Evolutionary conservation across 2,888 invertebrate genomes (phyloP).

Genomic region (Sabatieria punctata): DNA sequence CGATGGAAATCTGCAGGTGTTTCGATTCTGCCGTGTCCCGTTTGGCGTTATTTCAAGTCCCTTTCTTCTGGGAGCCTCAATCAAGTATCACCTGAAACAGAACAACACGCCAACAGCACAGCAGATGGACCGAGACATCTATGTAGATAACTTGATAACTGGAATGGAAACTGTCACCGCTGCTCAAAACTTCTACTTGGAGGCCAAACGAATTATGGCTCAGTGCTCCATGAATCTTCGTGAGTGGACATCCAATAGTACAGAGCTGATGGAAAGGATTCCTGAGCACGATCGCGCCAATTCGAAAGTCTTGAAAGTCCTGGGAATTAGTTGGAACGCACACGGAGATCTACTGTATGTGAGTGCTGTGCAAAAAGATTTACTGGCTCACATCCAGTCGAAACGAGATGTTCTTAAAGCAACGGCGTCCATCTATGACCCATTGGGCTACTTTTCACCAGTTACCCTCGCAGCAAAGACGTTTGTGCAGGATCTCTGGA

Average conservation of each 20-base stretch:
- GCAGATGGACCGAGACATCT: conserved; percentile 2
- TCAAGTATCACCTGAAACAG: conserved; percentile 5
- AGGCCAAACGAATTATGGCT: conserved; percentile 6
- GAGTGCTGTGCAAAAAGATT: neutral
- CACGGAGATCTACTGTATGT: conserved; percentile 11
- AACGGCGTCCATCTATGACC: conserved; percentile 13
- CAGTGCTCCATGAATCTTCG: conserved; percentile 7
- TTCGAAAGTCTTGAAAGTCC: conserved; percentile 1
- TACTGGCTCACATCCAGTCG: conserved; percentile 9
- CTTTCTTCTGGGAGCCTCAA: conserved; percentile 5
- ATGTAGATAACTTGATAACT: conserved; percentile 10
- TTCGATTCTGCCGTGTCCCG: conserved; percentile 3
- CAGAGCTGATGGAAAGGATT: neutral
- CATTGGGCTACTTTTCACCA: conserved; percentile 13
- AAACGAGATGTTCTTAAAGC: conserved; percentile 13
- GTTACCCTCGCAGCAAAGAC: conserved; percentile 11
- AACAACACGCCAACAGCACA: neutral
- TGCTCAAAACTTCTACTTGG: conserved; percentile 2
- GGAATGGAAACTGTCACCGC: conserved; percentile 1
- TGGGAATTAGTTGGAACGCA: conserved; percentile 15
- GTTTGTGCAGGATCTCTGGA: conserved; percentile 7
- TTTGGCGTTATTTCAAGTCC: conserved; percentile 8
- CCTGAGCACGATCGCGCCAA: neutral
- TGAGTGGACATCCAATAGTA: conserved; percentile 12
- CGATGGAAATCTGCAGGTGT: neutral